A percentile compares a stretch with the other conserved stretches of the same genome.
Evolutionary conservation across 1,140 invertebrate species (phyloP).

Genomic region (Neotoxoptera formosana): DNA sequence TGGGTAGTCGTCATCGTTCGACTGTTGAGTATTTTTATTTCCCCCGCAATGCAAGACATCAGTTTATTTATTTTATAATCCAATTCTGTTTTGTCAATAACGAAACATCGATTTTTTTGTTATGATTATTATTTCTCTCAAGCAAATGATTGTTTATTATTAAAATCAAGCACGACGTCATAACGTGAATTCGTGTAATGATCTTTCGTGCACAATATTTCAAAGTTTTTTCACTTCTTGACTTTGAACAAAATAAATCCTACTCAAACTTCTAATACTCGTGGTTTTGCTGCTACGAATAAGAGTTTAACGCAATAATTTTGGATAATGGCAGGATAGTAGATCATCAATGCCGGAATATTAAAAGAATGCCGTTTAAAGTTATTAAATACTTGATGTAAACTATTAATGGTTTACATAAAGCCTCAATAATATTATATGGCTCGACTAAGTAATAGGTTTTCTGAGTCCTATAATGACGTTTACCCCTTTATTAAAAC

Average conservation of each 20-base stretch:
- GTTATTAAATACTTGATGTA: background rate
- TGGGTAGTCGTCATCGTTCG: background rate
- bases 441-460: background rate
- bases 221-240: background rate
- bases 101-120: background rate
- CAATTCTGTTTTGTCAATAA: constrained; percentile 5
- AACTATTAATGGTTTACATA: background rate
- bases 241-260: no score
- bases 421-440: background rate
- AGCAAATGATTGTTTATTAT: background rate
- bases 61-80: constrained; percentile 12
- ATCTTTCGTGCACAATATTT: background rate
- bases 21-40: constrained; percentile 8
- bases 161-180: background rate
- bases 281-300: background rate
- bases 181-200: background rate
- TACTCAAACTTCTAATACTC: background rate
- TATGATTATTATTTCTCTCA: background rate
- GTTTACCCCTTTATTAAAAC: constrained; percentile 12
- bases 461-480: background rate
- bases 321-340: background rate
- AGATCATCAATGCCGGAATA: background rate
- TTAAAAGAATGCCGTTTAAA: background rate
- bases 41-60: background rate
- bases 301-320: background rate